Conservation (phyloP, 2,113 vertebrate genomes). For the Marcusenius ussheri region DNA sequence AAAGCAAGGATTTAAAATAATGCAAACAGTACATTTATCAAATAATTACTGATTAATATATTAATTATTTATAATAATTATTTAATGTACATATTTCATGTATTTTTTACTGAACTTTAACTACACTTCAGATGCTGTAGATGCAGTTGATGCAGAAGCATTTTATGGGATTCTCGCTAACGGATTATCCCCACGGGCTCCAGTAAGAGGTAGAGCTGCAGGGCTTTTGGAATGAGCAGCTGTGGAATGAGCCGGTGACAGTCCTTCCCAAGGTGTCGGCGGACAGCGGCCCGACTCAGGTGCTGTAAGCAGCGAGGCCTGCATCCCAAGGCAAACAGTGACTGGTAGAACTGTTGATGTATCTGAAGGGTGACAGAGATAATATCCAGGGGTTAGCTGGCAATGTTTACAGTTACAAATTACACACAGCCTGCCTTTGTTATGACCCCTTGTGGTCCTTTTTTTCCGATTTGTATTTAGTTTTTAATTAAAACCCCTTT, state of each 20-base stretch:
- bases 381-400: not conserved
- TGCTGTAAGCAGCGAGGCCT: not conserved
- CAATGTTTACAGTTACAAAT: not conserved
- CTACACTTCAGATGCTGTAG: not conserved
- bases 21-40: not conserved
- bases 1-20: not conserved
- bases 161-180: slow-evolving; percentile 42
- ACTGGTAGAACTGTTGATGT: not conserved
- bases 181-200: slow-evolving; percentile 18
- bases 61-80: no score
- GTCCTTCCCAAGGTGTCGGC: not conserved
- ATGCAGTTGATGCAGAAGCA: not conserved
- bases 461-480: not conserved
- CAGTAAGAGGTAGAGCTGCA: not conserved
- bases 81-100: not conserved
- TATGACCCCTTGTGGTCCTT: not conserved
- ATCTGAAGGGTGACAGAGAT: not conserved
- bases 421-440: not conserved
- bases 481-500: not conserved
- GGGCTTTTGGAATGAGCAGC: not conserved
- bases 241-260: not conserved
- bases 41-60: not conserved
- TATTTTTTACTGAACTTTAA: not conserved
- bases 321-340: not conserved
- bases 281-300: not conserved